Evolutionary conservation across 2,888 invertebrate genomes (phyloP).

Genomic region (Hydriomena furcata): DNA sequence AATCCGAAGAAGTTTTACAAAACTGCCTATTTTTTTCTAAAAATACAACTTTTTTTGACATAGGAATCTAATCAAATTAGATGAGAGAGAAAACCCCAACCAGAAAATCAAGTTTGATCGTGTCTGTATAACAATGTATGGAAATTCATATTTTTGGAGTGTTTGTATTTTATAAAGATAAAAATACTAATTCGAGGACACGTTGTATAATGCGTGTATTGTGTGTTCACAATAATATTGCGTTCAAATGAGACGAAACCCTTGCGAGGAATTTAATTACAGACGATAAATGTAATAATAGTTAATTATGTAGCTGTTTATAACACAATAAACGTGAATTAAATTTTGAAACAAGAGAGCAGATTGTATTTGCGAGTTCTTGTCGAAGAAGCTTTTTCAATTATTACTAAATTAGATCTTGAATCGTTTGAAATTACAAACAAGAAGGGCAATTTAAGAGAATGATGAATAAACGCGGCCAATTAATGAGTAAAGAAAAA

Average conservation of each 20-base stretch:
- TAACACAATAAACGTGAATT: slow-evolving; percentile 13
- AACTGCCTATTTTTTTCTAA: too few species aligned
- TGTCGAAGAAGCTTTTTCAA: slow-evolving; percentile 15
- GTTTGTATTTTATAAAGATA: too few species aligned
- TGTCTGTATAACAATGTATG: too few species aligned
- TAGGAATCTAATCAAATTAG: too few species aligned
- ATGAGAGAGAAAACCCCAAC: too few species aligned
- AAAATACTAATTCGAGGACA: too few species aligned
- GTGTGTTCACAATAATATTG: slow-evolving; percentile 15
- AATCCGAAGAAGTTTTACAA: too few species aligned
- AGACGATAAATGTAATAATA: slow-evolving; percentile 14
- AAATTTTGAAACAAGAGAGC: slow-evolving; percentile 14
- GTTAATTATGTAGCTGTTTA: slow-evolving; percentile 12
- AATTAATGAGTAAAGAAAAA: neutral
- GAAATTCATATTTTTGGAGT: too few species aligned
- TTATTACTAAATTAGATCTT: slow-evolving; percentile 23
- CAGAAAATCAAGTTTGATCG: too few species aligned
- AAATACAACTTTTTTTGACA: too few species aligned
- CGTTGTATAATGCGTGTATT: slow-evolving; percentile 18
- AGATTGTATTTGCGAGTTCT: slow-evolving; percentile 12
- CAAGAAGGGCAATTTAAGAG: slow-evolving; percentile 6
- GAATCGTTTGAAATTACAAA: slow-evolving; percentile 12
- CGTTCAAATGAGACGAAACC: slow-evolving; percentile 13
- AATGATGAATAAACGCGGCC: too few species aligned
- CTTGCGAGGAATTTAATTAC: slow-evolving; percentile 19